Base-by-base conservation (phyloP, 2,797 vertebrate species). In the Danionella dracula region DNA sequence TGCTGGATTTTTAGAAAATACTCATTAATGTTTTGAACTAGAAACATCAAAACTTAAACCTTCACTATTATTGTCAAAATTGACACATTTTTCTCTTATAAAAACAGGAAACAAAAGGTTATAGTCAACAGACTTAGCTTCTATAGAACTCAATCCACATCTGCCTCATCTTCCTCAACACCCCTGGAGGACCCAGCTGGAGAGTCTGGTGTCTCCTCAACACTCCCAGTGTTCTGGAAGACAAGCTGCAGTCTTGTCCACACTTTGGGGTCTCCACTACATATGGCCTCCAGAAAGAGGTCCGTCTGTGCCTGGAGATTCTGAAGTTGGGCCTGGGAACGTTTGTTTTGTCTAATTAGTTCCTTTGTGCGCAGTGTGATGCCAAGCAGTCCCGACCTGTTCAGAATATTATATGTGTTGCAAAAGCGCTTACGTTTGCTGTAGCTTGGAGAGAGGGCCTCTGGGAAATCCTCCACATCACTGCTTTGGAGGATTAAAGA, bases 351-450 rank as follows among this genome's bases (percentile, higher is more conserved):
- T 66, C 90, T 90, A 66, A 95, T 94, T 60, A 97, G 78, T 77
- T 96, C 93, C 88, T 95, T 95, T 13, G 92, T 96, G 76, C 95
- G 94, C 83, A 97, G 79, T 23, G 94, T 94, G 80, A 96, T 95
- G 42, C 88, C 93, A 76, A 97, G 88, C 80, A 97, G 74, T 0
- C 94, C 93, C 0, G 93, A 98, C 50, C 85, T 87, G 74, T 86
- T 88, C 0, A 97, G 87, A 65, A 96, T 90, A 6, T 94, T 93
- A 4, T 95, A 90, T 0, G 94, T 97, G 29, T 96, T 97, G 83
- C 93, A 93, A 83, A 98, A 96, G 51, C 93, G 92, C 48, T 91
- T 89, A 46, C 78, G 85, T 70, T 90, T 94, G 80, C 85, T 88
- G 44, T 81, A 77, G 1, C 85, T 70, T 35, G 73, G 16, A 2